Evolutionary conservation across 2,888 invertebrate species (phyloP), one percentile per base, ranked within the genome.

Genomic region (Tinea trinotella): DNA sequence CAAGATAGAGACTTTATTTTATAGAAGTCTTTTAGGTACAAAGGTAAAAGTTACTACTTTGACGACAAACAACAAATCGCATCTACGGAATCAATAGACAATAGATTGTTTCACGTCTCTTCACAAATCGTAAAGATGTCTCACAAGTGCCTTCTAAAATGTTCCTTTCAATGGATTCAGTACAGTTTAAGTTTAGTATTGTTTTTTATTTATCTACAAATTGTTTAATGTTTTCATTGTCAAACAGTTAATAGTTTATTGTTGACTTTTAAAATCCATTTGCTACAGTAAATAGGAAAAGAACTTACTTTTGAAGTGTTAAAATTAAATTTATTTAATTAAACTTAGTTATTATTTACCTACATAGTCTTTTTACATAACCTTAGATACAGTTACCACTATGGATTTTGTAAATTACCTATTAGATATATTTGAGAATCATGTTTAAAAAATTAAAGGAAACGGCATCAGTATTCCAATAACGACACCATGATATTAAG

Each of bases 51-150:
- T 46, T 19, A 48, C 20, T 48, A 15, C 74, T 81, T 79, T 79
- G 81, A 81, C 74, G 70, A 77, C 76, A 75, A 77, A 79, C 74
- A 76, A 71, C 80, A 74, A 46, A 24, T 50, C 76, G 76, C 66
- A 60, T 57, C 71, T 73, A 73, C 70, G 74, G 72, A 77, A 73
- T 76, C 80, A 71, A 78, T 48, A 77, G 74, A 80, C 79, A 80
- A 79, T 76, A 71, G 74, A 76, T 74, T 78, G 78, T 77, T 79
- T 76, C 70, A 67, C 74, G 74, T 79, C 79, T 79, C 76, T 79
- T 76, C 71, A 64, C 67, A 74, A 74, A 77, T 75, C 74, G 74
- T 74, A 76, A 72, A 80, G 70, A 46, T 20, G 20, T 49, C 68
- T 66, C 70, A 71, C 70, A 71, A 59, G 58, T 58, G 57, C 59